phyloP scores from a whole-genome alignment of 2,888 invertebrate species.

The Geotrupes spiniger region DNA sequence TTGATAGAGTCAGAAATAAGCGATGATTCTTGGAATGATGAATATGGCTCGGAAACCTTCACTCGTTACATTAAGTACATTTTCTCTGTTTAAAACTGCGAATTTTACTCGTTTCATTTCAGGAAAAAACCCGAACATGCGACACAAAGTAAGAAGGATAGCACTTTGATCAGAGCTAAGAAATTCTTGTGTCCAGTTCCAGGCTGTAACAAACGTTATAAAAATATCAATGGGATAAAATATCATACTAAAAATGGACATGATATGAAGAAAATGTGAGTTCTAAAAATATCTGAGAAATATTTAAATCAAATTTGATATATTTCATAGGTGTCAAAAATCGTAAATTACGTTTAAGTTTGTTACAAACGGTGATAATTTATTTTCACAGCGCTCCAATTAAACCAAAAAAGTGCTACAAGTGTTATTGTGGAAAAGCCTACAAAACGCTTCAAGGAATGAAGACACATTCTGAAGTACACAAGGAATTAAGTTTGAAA shows the following conservation, averaged over 20 bases:
- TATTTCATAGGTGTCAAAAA: too few species aligned
- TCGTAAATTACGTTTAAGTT: too few species aligned
- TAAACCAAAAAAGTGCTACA: slow-evolving; percentile 61
- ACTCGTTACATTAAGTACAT: slow-evolving; percentile 59
- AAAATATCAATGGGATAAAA: slow-evolving; percentile 85
- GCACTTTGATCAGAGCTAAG: slow-evolving; percentile 47
- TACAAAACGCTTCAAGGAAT: slow-evolving; percentile 80
- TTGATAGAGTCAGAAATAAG: slow-evolving; percentile 72
- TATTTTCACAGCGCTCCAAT: slow-evolving; percentile 17
- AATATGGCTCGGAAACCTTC: slow-evolving; percentile 76
- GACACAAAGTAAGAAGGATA: slow-evolving; percentile 1
- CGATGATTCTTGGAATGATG: slow-evolving; percentile 80
- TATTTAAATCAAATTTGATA: too few species aligned
- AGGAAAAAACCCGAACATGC: slow-evolving; percentile 48
- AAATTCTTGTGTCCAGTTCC: slow-evolving; percentile 83
- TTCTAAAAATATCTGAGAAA: too few species aligned
- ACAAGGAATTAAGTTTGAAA: slow-evolving; percentile 22
- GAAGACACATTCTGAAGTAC: slow-evolving; percentile 64
- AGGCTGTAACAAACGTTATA: slow-evolving; percentile 83
- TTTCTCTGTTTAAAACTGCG: slow-evolving; percentile 77
- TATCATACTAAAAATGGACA: slow-evolving; percentile 87
- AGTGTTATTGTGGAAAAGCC: slow-evolving; percentile 82
- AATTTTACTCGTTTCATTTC: slow-evolving; percentile 66
- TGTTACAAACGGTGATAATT: too few species aligned
- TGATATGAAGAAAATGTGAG: slow-evolving; percentile 47